A percentile compares a stretch with the other conserved stretches of the same genome.
phyloP scores from a whole-genome alignment of 2,797 vertebrate species.

The Salmo trutta region DNA sequence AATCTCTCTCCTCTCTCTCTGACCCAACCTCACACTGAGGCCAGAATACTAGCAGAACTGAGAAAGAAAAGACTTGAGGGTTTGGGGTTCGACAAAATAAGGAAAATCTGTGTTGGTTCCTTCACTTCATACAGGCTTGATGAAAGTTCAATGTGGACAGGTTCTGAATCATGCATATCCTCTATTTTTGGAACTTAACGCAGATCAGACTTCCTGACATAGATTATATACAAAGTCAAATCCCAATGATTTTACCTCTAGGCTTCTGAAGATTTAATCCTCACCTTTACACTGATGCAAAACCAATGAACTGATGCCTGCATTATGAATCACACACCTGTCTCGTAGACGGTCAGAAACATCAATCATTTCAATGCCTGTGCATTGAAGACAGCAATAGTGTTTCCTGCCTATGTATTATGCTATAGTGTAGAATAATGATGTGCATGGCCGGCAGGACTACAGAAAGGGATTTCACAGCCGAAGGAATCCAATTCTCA shows the following conservation, averaged over 20 bases:
- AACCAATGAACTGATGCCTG: conserved; percentile 41
- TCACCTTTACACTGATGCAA: conserved; percentile 39
- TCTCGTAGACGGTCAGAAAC: conserved; percentile 22
- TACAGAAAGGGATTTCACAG: conserved; percentile 77
- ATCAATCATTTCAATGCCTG: conserved; percentile 31
- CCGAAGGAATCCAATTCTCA: conserved; percentile 75
- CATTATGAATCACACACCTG: conserved; percentile 19
- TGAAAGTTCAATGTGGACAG: background rate
- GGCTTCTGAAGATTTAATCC: conserved; percentile 29
- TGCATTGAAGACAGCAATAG: conserved; percentile 30
- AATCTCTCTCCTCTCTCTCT: conserved; percentile 10
- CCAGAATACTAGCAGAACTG: conserved; percentile 11
- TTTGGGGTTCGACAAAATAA: conserved; percentile 23
- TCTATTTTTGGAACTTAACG: too few relatives aligned
- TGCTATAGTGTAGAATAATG: conserved; percentile 40
- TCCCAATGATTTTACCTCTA: conserved; percentile 22
- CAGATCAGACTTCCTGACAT: background rate
- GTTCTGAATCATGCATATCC: background rate
- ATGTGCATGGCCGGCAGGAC: conserved; percentile 64
- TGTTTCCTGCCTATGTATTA: conserved; percentile 39
- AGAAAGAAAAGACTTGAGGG: conserved; percentile 5
- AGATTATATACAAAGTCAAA: background rate
- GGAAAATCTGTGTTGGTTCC: background rate
- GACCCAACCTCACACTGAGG: conserved; percentile 16
- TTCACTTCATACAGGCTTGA: background rate